Evolutionary conservation across 2,888 invertebrate genomes (phyloP).

Genomic region (Pseudococcus viburni): DNA sequence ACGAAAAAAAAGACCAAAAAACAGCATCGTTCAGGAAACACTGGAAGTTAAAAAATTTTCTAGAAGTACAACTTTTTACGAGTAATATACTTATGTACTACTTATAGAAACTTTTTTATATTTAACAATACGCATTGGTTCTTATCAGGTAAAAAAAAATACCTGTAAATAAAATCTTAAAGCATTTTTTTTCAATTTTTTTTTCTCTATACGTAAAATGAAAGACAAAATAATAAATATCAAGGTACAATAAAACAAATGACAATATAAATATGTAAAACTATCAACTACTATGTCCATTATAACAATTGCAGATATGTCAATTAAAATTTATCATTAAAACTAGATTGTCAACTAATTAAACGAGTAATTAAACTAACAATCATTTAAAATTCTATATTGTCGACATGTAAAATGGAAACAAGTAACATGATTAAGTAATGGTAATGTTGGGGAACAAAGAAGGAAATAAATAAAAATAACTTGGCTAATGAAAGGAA

Average conservation of each 20-base stretch:
- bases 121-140: constrained; percentile 46
- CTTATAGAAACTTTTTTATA: constrained; percentile 50
- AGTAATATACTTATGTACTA: constrained; percentile 35
- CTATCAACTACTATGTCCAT: constrained; percentile 36
- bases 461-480: not conserved
- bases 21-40: constrained; percentile 54
- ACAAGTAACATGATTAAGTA: constrained; percentile 48
- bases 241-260: constrained; percentile 56
- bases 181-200: constrained; percentile 40
- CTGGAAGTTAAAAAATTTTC: constrained; percentile 51
- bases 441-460: constrained; percentile 26
- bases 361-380: constrained; percentile 51
- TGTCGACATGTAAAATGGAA: constrained; percentile 47
- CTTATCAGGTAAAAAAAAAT: constrained; percentile 38
- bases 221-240: constrained; percentile 58
- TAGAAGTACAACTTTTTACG: constrained; percentile 28
- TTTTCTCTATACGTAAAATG: constrained; percentile 46
- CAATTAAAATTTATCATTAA: constrained; percentile 36
- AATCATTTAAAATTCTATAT: constrained; percentile 51
- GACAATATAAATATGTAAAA: constrained; percentile 46
- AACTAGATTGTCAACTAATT: constrained; percentile 56
- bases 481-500: constrained; percentile 47
- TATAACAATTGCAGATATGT: constrained; percentile 48
- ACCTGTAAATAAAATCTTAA: constrained; percentile 31
- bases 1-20: constrained; percentile 32